Evolutionary conservation across 1,140 invertebrate species (phyloP), one percentile per base, ranked within the genome.

Genomic region (Drosophila kurseongensis): DNA sequence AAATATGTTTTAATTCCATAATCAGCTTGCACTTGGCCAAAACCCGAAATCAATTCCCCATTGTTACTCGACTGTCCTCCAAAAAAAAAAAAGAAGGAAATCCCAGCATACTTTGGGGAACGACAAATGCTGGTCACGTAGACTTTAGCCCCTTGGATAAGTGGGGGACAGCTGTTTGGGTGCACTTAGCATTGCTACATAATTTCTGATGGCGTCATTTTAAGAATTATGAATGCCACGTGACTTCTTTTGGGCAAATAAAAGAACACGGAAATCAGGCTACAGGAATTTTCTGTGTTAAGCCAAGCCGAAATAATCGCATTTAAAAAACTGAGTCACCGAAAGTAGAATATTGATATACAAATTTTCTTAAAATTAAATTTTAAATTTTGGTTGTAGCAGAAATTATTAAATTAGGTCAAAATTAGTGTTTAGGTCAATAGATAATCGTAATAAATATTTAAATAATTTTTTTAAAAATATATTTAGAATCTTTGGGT

Each of bases 201-300:
- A 82, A 86, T 86, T 88, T 86, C 63, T 83, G 83, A 78, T 86
- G 75, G 83, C 90, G 85, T 75, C 84, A 78, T 91, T 91, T 83
- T 91, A 91, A 91, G 90, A 91, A 91, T 91, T 91, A 91, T 91
- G 90, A 91, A 91, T 88, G 90, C 90, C 90, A 91, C 90, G 90
- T 91, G 90, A 91, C 90, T 90, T 84, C 80, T 80, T 55, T 63
- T 76, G 79, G 79, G 55, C 71, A 86, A 86, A 86, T 73, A 88
- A 67, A 75, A 65, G 62, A 29, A 23, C 13, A 50, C 32, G 38
- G 45, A 42, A 73, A 66, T 74, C 47, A 23, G 59, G 47, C 32
- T 13, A 41, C 32, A 29, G 45, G 41, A 32, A 7, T 41, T 23
- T 69, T 55, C 62, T 6, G 13, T 40, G 61, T 32, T 41, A 10